Evolutionary conservation across 2,888 invertebrate species (phyloP).

Genomic region (Calameuta filiformis): DNA sequence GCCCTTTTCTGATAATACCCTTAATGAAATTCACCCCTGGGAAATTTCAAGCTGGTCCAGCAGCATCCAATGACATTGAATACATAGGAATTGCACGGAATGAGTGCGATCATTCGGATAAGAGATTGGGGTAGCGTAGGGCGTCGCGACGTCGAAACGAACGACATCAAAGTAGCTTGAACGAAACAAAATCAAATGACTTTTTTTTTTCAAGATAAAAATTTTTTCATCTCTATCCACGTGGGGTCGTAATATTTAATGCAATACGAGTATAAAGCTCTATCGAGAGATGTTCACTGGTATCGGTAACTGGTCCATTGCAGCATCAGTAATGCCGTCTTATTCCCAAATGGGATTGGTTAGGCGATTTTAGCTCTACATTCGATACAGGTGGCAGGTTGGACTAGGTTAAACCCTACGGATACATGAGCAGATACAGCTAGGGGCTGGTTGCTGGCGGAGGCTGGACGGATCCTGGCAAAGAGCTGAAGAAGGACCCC

Average conservation of each 20-base stretch:
- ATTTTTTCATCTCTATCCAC: not conserved
- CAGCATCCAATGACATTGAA: not conserved
- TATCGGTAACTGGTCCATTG: not conserved
- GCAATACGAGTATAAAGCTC: slow-evolving; percentile 7
- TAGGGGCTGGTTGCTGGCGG: not conserved
- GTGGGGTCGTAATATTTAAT: not conserved
- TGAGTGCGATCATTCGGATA: not conserved
- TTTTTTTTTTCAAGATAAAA: not conserved
- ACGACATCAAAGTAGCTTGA: not conserved
- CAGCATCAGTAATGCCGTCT: slow-evolving; percentile 1
- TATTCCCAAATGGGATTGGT: slow-evolving; percentile 8
- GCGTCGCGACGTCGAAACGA: not conserved
- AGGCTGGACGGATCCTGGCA: slow-evolving; percentile 4
- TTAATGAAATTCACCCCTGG: no score
- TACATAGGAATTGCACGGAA: not conserved
- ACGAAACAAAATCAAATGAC: not conserved
- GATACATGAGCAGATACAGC: not conserved
- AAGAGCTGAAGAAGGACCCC: slow-evolving; percentile 8
- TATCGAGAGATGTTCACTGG: slow-evolving; percentile 32
- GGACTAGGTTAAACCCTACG: not conserved
- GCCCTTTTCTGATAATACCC: no score
- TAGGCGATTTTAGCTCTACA: not conserved
- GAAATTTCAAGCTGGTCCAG: not conserved
- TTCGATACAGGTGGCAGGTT: not conserved
- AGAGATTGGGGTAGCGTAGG: not conserved